Evolutionary conservation across 2,113 vertebrate species (phyloP).

Genomic region (Lycocorax pyrrhopterus): DNA sequence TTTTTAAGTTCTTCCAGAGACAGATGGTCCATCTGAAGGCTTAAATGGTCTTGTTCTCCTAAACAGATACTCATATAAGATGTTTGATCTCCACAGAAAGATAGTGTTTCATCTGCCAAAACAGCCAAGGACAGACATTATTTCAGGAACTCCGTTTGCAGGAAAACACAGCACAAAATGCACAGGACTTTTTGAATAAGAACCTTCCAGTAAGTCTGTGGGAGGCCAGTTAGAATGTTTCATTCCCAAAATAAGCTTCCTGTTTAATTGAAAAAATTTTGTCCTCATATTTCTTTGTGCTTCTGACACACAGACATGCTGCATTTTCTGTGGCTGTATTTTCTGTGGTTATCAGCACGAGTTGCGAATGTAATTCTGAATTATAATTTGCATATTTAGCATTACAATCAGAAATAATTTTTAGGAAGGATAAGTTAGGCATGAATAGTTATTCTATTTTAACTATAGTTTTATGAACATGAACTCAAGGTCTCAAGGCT

Average conservation of each 20-base stretch:
- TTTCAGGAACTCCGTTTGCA: conserved; percentile 29
- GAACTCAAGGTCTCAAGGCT: not conserved
- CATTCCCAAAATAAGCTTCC: conserved; percentile 10
- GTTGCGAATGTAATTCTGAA: conserved; percentile 27
- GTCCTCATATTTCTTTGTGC: not conserved
- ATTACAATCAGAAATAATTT: conserved; percentile 43
- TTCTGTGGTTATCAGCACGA: conserved; percentile 1
- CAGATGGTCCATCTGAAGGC: conserved; percentile 77
- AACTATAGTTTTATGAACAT: not conserved
- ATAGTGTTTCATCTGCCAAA: conserved; percentile 81
- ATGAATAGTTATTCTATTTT: conserved; percentile 26
- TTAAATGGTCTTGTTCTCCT: conserved; percentile 73
- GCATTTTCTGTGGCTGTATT: not conserved
- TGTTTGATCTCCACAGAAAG: conserved; percentile 90
- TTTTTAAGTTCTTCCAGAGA: conserved; percentile 83
- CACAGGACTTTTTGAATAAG: not conserved
- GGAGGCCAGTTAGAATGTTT: not conserved
- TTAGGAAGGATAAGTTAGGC: conserved; percentile 21
- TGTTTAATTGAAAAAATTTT: not conserved
- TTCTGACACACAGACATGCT: not conserved
- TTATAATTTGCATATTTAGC: conserved; percentile 51
- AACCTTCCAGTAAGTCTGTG: not conserved
- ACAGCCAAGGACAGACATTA: not conserved
- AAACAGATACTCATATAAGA: conserved; percentile 96
- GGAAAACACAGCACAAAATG: not conserved